phyloP scores from a whole-genome alignment of 2,113 vertebrate genomes.

The Xiphophorus couchianus region DNA sequence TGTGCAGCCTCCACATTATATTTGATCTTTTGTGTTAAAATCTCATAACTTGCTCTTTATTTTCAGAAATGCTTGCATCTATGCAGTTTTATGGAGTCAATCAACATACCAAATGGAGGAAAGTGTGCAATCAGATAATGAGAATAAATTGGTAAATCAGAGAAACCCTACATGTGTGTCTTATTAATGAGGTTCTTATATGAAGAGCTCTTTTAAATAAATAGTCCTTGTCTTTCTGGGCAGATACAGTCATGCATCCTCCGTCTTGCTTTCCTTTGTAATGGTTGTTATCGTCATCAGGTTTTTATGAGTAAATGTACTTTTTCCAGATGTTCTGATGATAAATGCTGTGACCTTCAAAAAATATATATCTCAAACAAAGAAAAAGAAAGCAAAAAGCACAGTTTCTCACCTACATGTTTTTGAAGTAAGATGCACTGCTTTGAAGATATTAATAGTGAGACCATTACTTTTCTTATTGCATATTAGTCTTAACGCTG shows the following conservation, averaged over 20 bases:
- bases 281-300: not conserved
- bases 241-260: not conserved
- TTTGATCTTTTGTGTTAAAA: not conserved
- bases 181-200: not conserved
- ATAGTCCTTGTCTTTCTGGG: not conserved
- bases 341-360: not conserved
- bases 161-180: not conserved
- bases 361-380: not conserved
- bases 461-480: not conserved
- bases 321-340: not conserved
- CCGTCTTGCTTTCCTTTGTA: not conserved
- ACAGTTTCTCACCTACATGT: not conserved
- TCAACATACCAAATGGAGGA: not conserved
- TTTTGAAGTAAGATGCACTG: not conserved
- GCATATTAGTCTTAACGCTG: not conserved
- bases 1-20: not conserved
- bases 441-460: not conserved
- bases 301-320: not conserved
- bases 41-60: conserved; percentile 1
- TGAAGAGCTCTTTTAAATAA: not conserved
- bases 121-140: not conserved
- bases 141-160: not conserved
- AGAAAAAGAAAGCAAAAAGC: not conserved
- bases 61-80: not conserved
- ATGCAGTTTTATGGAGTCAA: not conserved